Evolutionary conservation across 1,140 invertebrate genomes (phyloP).

Genomic region (Danaus plexippus): DNA sequence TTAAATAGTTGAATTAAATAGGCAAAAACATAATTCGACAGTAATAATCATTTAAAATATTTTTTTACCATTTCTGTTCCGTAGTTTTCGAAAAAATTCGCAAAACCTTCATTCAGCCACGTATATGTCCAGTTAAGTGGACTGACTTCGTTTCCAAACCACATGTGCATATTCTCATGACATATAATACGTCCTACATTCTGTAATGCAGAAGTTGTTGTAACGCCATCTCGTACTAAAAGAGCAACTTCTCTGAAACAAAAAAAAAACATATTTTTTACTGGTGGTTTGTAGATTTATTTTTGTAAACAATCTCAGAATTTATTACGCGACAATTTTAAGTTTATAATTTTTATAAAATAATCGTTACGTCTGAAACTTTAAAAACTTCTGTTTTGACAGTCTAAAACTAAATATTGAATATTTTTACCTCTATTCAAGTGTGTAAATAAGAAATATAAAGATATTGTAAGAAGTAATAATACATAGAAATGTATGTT

Average conservation of each 20-base stretch:
- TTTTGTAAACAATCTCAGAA: too few relatives aligned
- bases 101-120: conserved; percentile 82
- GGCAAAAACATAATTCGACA: neutral
- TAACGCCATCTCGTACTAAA: conserved; percentile 44
- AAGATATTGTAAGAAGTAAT: too few relatives aligned
- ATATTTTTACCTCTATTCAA: too few relatives aligned
- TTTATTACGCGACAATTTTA: too few relatives aligned
- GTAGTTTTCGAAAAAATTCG: conserved; percentile 73
- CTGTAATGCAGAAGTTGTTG: conserved; percentile 60
- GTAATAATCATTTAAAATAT: conserved; percentile 1
- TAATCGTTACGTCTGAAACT: too few relatives aligned
- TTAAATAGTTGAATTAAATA: neutral
- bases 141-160: conserved; percentile 81
- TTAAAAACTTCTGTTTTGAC: too few relatives aligned
- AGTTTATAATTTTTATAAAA: too few relatives aligned
- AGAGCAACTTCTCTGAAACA: conserved; percentile 56
- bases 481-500: too few relatives aligned
- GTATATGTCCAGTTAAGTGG: conserved; percentile 67
- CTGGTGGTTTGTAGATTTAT: too few relatives aligned
- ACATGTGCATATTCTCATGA: conserved; percentile 79
- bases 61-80: conserved; percentile 58
- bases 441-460: too few relatives aligned
- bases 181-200: conserved; percentile 70
- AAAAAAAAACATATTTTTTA: neutral
- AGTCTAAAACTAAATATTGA: too few relatives aligned